A percentile compares a stretch with the other conserved stretches of the same genome.
These are phyloP conservation scores for Eubasilissa regina DNA, from an alignment of 1,140 invertebrate species.

Conservation along the genomic window DNA sequence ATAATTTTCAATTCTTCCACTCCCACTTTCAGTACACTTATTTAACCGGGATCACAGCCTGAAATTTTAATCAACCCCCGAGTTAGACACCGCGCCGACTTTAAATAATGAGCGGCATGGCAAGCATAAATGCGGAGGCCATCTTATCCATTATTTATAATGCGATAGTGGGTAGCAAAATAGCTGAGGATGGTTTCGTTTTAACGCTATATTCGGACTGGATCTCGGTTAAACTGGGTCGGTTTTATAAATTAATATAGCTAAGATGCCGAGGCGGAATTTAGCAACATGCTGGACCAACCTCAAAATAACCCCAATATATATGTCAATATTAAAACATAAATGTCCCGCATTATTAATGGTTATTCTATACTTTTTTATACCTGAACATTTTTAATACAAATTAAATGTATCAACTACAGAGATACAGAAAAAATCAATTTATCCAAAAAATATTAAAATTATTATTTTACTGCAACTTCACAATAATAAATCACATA, in stretches of 20 bases:
- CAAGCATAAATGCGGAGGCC: neutral
- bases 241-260: slow-evolving; percentile 37
- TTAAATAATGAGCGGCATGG: slow-evolving; percentile 32
- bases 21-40: neutral
- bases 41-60: neutral
- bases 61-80: slow-evolving; percentile 33
- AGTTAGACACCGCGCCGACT: neutral
- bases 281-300: neutral
- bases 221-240: neutral
- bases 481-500: too few relatives aligned
- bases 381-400: too few relatives aligned
- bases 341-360: too few relatives aligned
- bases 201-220: neutral
- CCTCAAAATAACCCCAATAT: too few relatives aligned
- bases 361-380: too few relatives aligned
- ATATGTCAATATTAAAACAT: too few relatives aligned
- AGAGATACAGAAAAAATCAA: too few relatives aligned
- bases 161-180: slow-evolving; percentile 38
- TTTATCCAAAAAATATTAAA: too few relatives aligned
- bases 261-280: neutral
- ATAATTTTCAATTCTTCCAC: neutral
- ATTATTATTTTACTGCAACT: too few relatives aligned
- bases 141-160: slow-evolving; percentile 48
- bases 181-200: slow-evolving; percentile 20
- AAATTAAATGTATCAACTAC: too few relatives aligned